These are phyloP conservation scores for Zaprionus camerounensis DNA, from an alignment of 1,140 invertebrate genomes.

Conservation along the genomic window DNA sequence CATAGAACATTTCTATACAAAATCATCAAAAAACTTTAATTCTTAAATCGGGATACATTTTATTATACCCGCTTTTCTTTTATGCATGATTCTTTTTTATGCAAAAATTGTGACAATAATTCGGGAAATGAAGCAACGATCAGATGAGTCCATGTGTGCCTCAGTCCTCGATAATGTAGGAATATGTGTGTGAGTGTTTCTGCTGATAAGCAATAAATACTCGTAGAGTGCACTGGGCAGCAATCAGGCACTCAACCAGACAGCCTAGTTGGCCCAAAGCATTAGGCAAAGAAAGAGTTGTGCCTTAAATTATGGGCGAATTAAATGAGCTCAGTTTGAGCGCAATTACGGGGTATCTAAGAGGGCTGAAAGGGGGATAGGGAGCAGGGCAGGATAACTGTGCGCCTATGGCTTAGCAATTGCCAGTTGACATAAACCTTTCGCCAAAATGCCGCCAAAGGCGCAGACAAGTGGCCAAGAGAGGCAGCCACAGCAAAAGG, in stretches of 20 bases:
- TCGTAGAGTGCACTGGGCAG: background rate
- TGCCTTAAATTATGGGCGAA: conserved; percentile 5
- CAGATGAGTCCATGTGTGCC: background rate
- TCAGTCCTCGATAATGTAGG: background rate
- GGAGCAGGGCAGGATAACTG: background rate
- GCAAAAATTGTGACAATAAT: background rate
- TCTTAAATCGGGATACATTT: too few species aligned
- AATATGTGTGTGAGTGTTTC: background rate
- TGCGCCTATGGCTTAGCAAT: background rate
- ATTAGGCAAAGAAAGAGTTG: background rate
- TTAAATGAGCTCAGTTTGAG: background rate
- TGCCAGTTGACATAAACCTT: conserved; percentile 77
- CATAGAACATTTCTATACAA: too few species aligned
- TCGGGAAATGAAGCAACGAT: background rate
- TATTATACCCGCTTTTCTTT: background rate
- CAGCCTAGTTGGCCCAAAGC: background rate
- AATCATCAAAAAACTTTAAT: too few species aligned
- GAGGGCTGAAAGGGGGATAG: background rate
- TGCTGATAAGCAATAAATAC: conserved; percentile 4
- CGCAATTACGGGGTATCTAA: background rate
- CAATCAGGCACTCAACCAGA: background rate
- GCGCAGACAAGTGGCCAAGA: conserved; percentile 69
- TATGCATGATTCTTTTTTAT: background rate
- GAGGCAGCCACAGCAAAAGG: conserved; percentile 59
- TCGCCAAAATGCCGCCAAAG: conserved; percentile 68